Evolutionary conservation across 1,140 invertebrate genomes (phyloP), one percentile per base, ranked within the genome.

Genomic region (Lanistes nyassanus): DNA sequence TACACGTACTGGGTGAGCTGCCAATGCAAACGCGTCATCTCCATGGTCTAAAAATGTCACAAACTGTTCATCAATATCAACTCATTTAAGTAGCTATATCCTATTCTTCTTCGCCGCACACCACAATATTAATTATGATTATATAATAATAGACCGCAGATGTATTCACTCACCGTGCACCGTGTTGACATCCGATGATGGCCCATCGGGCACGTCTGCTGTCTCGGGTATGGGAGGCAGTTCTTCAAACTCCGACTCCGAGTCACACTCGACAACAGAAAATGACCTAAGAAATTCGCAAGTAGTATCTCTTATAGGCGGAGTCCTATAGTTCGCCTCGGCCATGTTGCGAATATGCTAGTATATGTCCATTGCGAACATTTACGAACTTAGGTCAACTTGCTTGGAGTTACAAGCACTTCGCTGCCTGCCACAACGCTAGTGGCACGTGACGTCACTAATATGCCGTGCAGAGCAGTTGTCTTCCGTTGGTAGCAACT

Each of bases 201-300:
- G n/a, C n/a, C 62, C 62, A 67, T 74, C 71, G 60, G 51, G 23
- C 29, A 6, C 16, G 21, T 78, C 73, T 42, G 29, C 64, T 31
- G 53, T 75, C 65, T 79, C 77, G 13, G 74, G 74, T 39, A 79
- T 79, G 1, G 78, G 74, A 5, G 74, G 62, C 23, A 79, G 56
- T 69, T 69, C 74, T 23, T 73, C 74, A 65, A 74, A 79, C 39
- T 79, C 78, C 26, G 69, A 67, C 36, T 79, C 78, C 1, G 65
- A 65, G 37, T 79, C 78, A 56, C 69, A 79, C 0, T 79, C 78
- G 23, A 71, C 76, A 19, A 79, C 66, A 29, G 78, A 76, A 74
- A 79, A 76, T 31, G 74, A 76, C 42, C 78, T n/a, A 2, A 79
- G 58, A 58, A 79, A 79, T 1, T 76, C 74, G 7, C 42, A 31